Conservation (phyloP, 2,797 vertebrate genomes). For the Podargus strigoides region DNA sequence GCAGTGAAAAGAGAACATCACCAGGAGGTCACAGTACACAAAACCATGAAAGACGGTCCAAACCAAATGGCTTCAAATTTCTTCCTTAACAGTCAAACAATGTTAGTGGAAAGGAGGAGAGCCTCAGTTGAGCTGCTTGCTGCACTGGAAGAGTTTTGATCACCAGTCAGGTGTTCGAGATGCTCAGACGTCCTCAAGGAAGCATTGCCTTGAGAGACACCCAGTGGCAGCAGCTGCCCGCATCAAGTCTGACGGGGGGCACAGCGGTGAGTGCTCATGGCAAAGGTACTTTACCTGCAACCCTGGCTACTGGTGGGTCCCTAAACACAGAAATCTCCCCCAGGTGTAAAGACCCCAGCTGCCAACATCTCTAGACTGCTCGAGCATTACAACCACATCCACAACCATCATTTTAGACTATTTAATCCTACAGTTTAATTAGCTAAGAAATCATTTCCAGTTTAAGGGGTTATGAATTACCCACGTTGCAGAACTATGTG, state of each 20-base stretch:
- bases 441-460: not conserved
- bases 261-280: accelerated
- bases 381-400: not conserved
- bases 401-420: not conserved
- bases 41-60: not conserved
- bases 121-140: not conserved
- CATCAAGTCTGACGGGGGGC: accelerated
- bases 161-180: not conserved
- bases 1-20: not conserved
- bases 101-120: not conserved
- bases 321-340: not conserved
- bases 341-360: not conserved
- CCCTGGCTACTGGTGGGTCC: accelerated
- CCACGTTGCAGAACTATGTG: not conserved
- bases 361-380: not conserved
- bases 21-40: not conserved
- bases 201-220: accelerated
- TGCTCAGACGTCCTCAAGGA: not conserved
- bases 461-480: not conserved
- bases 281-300: accelerated
- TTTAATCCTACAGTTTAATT: not conserved
- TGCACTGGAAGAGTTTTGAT: not conserved
- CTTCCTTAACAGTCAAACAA: not conserved
- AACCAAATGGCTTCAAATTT: not conserved
- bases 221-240: not conserved